Conservation (phyloP, 2,113 vertebrate genomes). For the Plestiodon gilberti region DNA sequence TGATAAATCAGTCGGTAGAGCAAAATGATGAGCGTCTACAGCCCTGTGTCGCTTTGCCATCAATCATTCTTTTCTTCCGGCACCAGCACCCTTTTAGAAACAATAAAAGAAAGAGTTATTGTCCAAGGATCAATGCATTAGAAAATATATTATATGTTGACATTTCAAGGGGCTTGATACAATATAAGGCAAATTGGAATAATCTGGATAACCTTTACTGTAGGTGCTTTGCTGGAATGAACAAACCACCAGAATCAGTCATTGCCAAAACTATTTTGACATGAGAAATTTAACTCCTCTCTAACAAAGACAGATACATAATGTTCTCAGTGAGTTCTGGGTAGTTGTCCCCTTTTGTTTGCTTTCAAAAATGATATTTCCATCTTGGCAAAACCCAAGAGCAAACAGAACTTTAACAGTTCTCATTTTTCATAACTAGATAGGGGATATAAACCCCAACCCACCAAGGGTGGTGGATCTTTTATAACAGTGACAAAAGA, state of each 20-base stretch:
- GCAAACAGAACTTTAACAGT: conserved; percentile 31
- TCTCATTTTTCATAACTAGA: conserved; percentile 29
- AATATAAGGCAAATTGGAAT: conserved; percentile 69
- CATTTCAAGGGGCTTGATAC: conserved; percentile 72
- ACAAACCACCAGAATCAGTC: conserved; percentile 59
- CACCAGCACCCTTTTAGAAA: conserved; percentile 82
- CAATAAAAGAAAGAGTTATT: conserved; percentile 82
- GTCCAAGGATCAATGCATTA: conserved; percentile 71
- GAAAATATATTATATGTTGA: conserved; percentile 72
- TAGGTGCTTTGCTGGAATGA: conserved; percentile 51
- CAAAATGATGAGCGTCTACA: conserved; percentile 76
- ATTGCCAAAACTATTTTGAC: conserved; percentile 59
- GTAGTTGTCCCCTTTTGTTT: conserved; percentile 8
- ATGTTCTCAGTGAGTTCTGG: conserved; percentile 46
- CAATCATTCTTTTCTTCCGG: conserved; percentile 85
- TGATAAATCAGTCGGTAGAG: conserved; percentile 74
- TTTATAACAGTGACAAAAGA: conserved; percentile 50
- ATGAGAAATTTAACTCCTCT: conserved; percentile 63
- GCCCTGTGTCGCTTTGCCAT: conserved; percentile 79
- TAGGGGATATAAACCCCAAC: conserved; percentile 33
- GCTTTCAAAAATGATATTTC: conserved; percentile 60
- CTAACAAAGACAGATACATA: conserved; percentile 62
- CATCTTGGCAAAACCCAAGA: conserved; percentile 41
- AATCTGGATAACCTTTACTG: conserved; percentile 70
- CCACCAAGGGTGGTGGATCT: conserved; percentile 12